phyloP scores from a whole-genome alignment of 2,797 vertebrate species.

The Poecilia velifera region DNA sequence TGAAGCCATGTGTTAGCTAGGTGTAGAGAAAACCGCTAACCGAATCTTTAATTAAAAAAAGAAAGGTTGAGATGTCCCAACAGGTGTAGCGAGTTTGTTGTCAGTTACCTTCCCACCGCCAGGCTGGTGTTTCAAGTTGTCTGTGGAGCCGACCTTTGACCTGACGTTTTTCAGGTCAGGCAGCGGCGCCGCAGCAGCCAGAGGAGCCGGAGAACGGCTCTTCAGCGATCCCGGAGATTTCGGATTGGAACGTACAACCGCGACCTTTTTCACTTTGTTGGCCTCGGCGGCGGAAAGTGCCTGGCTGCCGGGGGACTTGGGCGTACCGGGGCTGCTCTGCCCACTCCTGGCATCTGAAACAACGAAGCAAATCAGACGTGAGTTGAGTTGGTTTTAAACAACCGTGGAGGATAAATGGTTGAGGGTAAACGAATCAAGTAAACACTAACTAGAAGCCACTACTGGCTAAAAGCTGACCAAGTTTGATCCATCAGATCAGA shows the following conservation, averaged over 20 bases:
- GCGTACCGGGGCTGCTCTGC: slow-evolving; percentile 92
- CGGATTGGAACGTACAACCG: slow-evolving; percentile 92
- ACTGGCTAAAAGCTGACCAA: slow-evolving; percentile 33
- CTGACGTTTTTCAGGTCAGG: slow-evolving; percentile 92
- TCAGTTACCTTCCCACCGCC: slow-evolving; percentile 91
- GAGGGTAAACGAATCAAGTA: neutral
- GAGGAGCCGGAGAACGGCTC: slow-evolving; percentile 84
- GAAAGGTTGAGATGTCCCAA: neutral
- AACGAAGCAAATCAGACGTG: slow-evolving; percentile 19
- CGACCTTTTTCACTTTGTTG: slow-evolving; percentile 93
- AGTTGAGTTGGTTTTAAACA: neutral
- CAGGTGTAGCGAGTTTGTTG: neutral
- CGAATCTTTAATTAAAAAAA: neutral
- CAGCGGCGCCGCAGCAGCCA: slow-evolving; percentile 76
- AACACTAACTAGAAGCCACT: slow-evolving; percentile 13
- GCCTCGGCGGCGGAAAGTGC: slow-evolving; percentile 85
- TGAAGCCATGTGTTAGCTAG: neutral
- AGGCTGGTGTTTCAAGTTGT: slow-evolving; percentile 95
- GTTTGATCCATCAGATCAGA: slow-evolving; percentile 60
- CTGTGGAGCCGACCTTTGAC: slow-evolving; percentile 95
- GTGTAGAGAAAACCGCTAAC: neutral
- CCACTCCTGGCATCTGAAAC: slow-evolving; percentile 87
- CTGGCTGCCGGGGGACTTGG: slow-evolving; percentile 89
- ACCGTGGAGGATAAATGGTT: neutral
- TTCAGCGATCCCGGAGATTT: slow-evolving; percentile 93